phyloP scores from a whole-genome alignment of 2,113 vertebrate species.

The Barnardius zonarius region DNA sequence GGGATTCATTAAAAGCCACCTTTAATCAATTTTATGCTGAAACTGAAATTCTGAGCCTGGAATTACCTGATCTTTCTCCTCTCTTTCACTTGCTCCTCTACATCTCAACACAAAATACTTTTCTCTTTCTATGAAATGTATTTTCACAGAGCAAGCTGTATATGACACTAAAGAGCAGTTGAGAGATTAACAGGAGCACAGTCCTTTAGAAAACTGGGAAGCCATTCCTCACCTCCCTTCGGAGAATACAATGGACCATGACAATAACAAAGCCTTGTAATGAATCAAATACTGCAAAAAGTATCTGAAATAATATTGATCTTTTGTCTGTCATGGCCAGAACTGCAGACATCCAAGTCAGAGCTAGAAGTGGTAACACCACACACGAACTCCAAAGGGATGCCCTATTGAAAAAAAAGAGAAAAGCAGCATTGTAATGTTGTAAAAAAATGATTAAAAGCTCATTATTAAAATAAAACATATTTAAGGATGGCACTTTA shows the following conservation, averaged over 20 bases:
- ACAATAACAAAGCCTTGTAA: conserved; percentile 99
- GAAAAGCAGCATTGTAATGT: conserved; percentile 2
- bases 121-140: neutral
- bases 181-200: neutral
- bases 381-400: conserved; percentile 99
- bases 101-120: neutral
- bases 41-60: neutral
- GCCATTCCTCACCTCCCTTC: conserved; percentile 88
- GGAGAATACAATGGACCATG: conserved; percentile 98
- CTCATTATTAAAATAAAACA: conserved; percentile 20
- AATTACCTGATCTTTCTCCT: neutral
- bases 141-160: neutral
- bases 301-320: conserved; percentile 98
- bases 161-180: neutral
- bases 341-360: conserved; percentile 99
- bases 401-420: conserved; percentile 81
- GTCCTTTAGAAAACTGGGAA: conserved; percentile 2
- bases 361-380: conserved; percentile 92
- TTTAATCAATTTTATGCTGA: neutral
- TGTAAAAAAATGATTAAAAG: neutral
- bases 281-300: conserved; percentile 98
- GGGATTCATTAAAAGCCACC: neutral
- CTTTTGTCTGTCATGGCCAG: conserved; percentile 99
- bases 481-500: conserved; percentile 52
- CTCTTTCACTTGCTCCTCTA: neutral